Percentiles rank a stretch among this genome's conserved stretches.
Conservation (phyloP, 2,797 vertebrate species). For the Lepus townsendii region DNA sequence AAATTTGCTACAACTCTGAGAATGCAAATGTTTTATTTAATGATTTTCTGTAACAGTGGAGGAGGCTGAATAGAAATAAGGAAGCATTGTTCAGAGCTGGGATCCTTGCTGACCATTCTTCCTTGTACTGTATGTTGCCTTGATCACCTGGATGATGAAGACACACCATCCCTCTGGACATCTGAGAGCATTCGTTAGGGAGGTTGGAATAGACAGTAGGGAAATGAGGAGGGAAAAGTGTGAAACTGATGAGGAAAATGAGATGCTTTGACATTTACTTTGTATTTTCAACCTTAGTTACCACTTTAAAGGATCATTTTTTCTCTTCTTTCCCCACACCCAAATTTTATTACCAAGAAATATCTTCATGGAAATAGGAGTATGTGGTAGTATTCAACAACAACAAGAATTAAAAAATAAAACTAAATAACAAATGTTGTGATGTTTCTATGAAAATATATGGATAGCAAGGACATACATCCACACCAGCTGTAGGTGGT, state of each 20-base stretch:
- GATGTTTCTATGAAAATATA: neutral
- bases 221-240: neutral
- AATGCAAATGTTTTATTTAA: neutral
- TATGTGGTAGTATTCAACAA: neutral
- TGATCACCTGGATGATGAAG: neutral
- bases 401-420: neutral
- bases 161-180: neutral
- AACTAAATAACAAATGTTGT: neutral
- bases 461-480: neutral
- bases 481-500: neutral
- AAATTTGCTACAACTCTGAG: constrained; percentile 22
- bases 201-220: neutral
- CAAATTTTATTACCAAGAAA: neutral
- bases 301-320: neutral
- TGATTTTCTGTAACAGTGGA: constrained; percentile 14
- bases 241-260: neutral
- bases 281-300: neutral
- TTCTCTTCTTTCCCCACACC: neutral
- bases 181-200: neutral
- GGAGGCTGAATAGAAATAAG: constrained; percentile 24
- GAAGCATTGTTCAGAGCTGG: neutral
- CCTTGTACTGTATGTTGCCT: neutral
- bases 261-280: constrained; percentile 19
- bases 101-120: neutral
- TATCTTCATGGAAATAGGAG: neutral